These are phyloP conservation scores for Hylaeus anthracinus DNA, from an alignment of 1,140 invertebrate genomes.

Conservation along the genomic window DNA sequence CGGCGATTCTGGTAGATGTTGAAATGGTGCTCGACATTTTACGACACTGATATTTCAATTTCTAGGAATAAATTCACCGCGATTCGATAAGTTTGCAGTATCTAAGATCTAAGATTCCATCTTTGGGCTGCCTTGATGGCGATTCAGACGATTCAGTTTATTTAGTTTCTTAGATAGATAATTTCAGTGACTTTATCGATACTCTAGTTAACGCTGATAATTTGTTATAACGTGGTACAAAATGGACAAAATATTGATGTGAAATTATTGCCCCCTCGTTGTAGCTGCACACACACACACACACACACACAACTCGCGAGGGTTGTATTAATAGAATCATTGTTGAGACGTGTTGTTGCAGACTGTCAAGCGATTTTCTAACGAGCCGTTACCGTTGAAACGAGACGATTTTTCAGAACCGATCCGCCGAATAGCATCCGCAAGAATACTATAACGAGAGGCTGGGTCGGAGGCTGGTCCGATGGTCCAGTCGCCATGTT, in stretches of 20 bases:
- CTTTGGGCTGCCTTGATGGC: neutral
- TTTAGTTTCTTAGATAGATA: too few relatives aligned
- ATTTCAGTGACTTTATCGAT: too few relatives aligned
- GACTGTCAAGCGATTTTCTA: conserved; percentile 72
- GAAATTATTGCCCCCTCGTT: too few relatives aligned
- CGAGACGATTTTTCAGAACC: conserved; percentile 75
- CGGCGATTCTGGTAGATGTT: too few relatives aligned
- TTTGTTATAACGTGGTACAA: too few relatives aligned
- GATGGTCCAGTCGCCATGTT: conserved; percentile 68
- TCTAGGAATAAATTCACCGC: too few relatives aligned
- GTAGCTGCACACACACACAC: neutral
- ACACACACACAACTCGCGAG: neutral
- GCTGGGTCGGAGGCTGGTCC: conserved; percentile 28
- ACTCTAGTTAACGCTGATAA: too few relatives aligned
- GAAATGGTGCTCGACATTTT: too few relatives aligned
- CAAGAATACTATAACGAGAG: conserved; percentile 63
- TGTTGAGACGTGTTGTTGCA: conserved; percentile 58
- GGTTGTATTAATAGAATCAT: conserved; percentile 75
- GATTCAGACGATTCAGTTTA: too few relatives aligned
- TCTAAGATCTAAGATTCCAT: neutral
- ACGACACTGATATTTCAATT: neutral
- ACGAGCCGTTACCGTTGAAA: conserved; percentile 76
- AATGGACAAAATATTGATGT: too few relatives aligned
- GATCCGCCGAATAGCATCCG: conserved; percentile 64
- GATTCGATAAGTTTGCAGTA: neutral